Conservation (phyloP, 2,888 invertebrate species). For the Taphrorychus bicolor region DNA sequence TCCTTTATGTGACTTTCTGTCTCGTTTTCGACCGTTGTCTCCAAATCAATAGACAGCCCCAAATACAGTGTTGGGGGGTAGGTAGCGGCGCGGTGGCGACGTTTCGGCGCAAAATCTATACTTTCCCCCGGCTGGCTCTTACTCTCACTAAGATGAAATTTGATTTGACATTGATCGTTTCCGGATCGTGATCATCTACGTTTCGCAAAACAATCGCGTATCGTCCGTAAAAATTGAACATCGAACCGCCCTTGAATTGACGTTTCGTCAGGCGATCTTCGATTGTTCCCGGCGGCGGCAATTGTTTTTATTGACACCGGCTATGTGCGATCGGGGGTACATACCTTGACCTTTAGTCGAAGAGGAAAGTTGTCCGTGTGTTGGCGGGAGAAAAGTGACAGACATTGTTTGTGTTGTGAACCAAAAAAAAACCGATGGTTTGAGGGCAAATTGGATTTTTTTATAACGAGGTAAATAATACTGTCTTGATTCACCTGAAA, state of each 20-base stretch:
- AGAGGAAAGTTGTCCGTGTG: slow-evolving; percentile 16
- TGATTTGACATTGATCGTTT: slow-evolving; percentile 38
- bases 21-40: background rate
- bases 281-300: background rate
- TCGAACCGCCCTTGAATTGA: background rate
- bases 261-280: background rate
- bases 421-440: background rate
- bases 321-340: slow-evolving; percentile 11
- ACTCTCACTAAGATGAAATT: slow-evolving; percentile 26
- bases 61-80: slow-evolving; percentile 12
- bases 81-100: slow-evolving; percentile 6
- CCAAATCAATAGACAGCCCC: slow-evolving; percentile 13
- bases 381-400: background rate
- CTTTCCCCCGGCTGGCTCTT: slow-evolving; percentile 18
- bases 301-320: background rate
- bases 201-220: slow-evolving; percentile 11
- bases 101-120: slow-evolving; percentile 30
- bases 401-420: background rate
- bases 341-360: slow-evolving; percentile 24
- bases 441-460: background rate
- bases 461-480: too few relatives aligned
- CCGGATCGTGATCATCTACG: slow-evolving; percentile 15
- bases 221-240: background rate
- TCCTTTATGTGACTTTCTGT: too few relatives aligned
- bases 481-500: too few relatives aligned